Percentiles rank a stretch among this genome's conserved stretches.
Evolutionary conservation across 1,140 invertebrate genomes (phyloP).

Genomic region (Halesus radiatus): DNA sequence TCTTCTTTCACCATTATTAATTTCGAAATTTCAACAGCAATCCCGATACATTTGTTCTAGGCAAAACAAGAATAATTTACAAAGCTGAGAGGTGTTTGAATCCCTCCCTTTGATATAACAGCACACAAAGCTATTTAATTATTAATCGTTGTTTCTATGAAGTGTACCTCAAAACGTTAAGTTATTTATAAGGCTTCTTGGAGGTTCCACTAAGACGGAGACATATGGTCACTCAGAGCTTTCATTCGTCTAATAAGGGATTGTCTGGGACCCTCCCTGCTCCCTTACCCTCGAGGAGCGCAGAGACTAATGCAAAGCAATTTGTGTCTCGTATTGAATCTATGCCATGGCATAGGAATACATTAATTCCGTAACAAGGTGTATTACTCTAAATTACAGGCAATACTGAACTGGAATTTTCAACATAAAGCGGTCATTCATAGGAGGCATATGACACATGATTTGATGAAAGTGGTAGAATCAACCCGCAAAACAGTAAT

Average conservation of each 20-base stretch:
- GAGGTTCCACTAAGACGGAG: neutral
- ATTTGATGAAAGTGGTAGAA: too few relatives aligned
- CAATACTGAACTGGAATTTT: neutral
- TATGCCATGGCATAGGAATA: neutral
- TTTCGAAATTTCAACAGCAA: neutral
- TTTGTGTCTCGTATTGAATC: neutral
- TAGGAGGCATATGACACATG: neutral
- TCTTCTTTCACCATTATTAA: too few relatives aligned
- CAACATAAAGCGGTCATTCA: neutral
- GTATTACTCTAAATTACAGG: neutral
- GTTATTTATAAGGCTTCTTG: neutral
- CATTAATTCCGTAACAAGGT: neutral
- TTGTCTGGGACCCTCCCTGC: neutral
- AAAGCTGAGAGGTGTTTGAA: neutral
- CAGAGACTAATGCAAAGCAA: neutral
- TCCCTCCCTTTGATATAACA: neutral
- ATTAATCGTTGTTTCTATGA: neutral
- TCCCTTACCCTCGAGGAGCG: neutral
- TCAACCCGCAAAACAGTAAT: too few relatives aligned
- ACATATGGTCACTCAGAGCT: conserved; percentile 9
- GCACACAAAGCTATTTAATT: neutral
- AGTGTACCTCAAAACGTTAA: neutral
- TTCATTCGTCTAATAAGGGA: conserved; percentile 26
- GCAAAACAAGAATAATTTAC: neutral
- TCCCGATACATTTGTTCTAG: neutral